phyloP scores from a whole-genome alignment of 2,113 vertebrate genomes.

The Eudyptes chrysolophus region DNA sequence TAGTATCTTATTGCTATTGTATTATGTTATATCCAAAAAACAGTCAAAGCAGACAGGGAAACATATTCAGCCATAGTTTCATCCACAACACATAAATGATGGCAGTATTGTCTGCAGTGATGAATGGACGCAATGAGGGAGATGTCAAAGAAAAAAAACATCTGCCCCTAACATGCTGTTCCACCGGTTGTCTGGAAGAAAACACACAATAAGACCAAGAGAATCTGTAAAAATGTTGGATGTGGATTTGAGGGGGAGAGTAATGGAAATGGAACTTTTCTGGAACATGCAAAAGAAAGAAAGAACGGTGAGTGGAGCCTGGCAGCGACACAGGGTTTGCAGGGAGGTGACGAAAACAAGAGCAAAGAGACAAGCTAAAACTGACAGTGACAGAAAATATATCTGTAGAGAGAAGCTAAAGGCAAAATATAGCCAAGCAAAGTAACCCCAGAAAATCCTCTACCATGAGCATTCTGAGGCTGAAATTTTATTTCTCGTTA shows the following conservation, averaged over 20 bases:
- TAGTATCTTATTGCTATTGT: background rate
- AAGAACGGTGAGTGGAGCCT: background rate
- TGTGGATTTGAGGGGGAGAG: background rate
- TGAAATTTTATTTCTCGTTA: conserved; percentile 38
- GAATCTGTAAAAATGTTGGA: background rate
- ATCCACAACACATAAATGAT: background rate
- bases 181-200: background rate
- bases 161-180: background rate
- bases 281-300: background rate
- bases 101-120: background rate
- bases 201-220: background rate
- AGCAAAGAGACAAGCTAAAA: conserved; percentile 16
- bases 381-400: conserved; percentile 6
- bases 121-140: background rate
- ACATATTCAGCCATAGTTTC: background rate
- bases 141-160: background rate
- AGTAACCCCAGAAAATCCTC: conserved; percentile 36
- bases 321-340: background rate
- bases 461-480: conserved; percentile 12
- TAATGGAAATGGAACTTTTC: background rate
- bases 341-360: background rate
- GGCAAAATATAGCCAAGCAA: conserved; percentile 18
- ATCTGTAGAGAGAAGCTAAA: conserved; percentile 14
- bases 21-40: background rate
- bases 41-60: background rate